Evolutionary conservation across 2,797 vertebrate genomes (phyloP), one percentile per base, ranked within the genome.

Genomic region (Cuculus canorus): DNA sequence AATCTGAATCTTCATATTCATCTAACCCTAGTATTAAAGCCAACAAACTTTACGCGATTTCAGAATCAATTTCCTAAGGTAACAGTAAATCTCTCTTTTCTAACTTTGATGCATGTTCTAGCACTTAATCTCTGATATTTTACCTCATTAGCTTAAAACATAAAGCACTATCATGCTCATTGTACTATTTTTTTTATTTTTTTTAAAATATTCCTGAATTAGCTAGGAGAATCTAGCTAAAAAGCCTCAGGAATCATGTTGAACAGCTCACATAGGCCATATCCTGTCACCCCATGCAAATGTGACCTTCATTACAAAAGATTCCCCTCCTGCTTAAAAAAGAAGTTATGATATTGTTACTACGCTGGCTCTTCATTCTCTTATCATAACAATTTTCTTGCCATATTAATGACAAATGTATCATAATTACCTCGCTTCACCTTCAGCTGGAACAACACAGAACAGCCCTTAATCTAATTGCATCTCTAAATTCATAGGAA

Each of bases 381-480:
- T 60, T 77, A 32, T 21, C 57, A 47, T 69, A 92, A 89, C 47
- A 76, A 82, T 81, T 92, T 94, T 54, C 54, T 69, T 87, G 57
- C 19, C 65, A 30, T 12, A 86, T 82, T 91, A 92, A 76, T 75
- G 61, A 90, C 41, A 94, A 93, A 85, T 89, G 71, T 63, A 84
- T 93, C 69, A 66, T 71, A 85, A 95, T 92, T 93, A 87, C 75
- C 57, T 75, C 80, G 90, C 73, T 94, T 87, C 76, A 89, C 84
- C 65, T 93, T 94, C 79, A 96, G 47, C 71, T 87, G 52, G 53
- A 91, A 64, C 25, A 79, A 60, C 68, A 72, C 75, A 66, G 68
- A 93, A 92, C 53, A 92, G 28, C 61, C 43, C 81, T 93, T 92
- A 86, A 81, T 72, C 50, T 94, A 97, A 96, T 86, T 86, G 72